Evolutionary conservation across 2,797 vertebrate genomes (phyloP).

Genomic region (Sebastes taczanowskii): DNA sequence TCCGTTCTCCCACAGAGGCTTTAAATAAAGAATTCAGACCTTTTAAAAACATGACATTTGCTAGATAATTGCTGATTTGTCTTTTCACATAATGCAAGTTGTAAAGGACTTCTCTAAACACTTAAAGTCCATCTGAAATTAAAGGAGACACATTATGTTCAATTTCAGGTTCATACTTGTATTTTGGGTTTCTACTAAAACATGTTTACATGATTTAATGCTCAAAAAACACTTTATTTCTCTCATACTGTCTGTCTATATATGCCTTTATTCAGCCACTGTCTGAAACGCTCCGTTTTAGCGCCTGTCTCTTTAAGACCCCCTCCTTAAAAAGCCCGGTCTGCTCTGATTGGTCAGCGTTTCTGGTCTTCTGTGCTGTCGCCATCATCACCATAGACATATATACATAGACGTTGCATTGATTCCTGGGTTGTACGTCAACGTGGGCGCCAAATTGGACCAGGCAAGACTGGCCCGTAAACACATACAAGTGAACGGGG

Average conservation of each 20-base stretch:
- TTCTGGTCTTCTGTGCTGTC: too few species aligned
- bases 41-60: not conserved
- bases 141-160: not conserved
- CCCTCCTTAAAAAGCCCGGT: too few species aligned
- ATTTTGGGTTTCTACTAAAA: too few species aligned
- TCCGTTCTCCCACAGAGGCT: not conserved
- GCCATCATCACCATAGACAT: too few species aligned
- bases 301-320: too few species aligned
- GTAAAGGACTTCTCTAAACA: not conserved
- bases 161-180: not conserved
- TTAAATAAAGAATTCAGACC: not conserved
- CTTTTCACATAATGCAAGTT: not conserved
- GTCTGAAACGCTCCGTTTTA: not conserved
- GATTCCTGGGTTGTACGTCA: too few species aligned
- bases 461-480: too few species aligned
- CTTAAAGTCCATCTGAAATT: too few species aligned
- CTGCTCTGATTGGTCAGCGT: too few species aligned
- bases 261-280: not conserved
- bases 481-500: too few species aligned
- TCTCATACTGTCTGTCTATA: not conserved
- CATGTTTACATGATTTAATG: not conserved
- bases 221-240: not conserved
- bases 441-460: too few species aligned
- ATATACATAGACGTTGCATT: too few species aligned
- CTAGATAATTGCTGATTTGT: not conserved